Conservation (phyloP, 2,113 vertebrate species). For the Halichoerus grypus region DNA sequence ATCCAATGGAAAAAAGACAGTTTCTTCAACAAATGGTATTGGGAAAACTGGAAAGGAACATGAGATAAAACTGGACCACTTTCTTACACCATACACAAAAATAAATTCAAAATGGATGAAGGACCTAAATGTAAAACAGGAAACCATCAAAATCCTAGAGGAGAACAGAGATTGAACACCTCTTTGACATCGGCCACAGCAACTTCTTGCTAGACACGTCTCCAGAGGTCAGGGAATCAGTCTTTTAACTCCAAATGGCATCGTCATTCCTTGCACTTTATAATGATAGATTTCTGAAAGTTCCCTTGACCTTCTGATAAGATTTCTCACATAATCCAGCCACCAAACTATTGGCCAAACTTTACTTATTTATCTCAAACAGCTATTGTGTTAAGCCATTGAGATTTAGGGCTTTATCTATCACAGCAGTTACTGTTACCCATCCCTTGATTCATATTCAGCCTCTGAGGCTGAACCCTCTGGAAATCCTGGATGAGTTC, state of each 20-base stretch:
- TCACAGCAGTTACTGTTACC: not conserved
- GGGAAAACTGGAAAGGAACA: not conserved
- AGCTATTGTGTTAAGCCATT: not conserved
- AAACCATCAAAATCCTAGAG: not conserved
- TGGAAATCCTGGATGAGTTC: not conserved
- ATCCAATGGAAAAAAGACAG: not conserved
- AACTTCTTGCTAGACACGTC: not conserved
- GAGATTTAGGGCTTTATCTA: not conserved
- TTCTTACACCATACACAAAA: not conserved
- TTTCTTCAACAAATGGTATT: not conserved
- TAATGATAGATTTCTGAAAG: not conserved
- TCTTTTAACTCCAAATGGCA: conserved; percentile 17
- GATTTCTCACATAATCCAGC: not conserved
- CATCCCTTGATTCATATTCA: not conserved
- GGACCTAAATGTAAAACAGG: not conserved
- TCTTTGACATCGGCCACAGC: not conserved
- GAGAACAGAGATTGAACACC: not conserved
- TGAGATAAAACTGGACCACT: not conserved
- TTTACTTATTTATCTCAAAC: not conserved
- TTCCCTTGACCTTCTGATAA: not conserved
- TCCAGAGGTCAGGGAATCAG: not conserved
- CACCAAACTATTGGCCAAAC: not conserved
- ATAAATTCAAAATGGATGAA: not conserved
- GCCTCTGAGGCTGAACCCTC: not conserved
- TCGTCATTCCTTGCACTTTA: not conserved